Evolutionary conservation across 2,888 invertebrate species (phyloP), one percentile per base, ranked within the genome.

Genomic region (Tenthredo scrophulariae): DNA sequence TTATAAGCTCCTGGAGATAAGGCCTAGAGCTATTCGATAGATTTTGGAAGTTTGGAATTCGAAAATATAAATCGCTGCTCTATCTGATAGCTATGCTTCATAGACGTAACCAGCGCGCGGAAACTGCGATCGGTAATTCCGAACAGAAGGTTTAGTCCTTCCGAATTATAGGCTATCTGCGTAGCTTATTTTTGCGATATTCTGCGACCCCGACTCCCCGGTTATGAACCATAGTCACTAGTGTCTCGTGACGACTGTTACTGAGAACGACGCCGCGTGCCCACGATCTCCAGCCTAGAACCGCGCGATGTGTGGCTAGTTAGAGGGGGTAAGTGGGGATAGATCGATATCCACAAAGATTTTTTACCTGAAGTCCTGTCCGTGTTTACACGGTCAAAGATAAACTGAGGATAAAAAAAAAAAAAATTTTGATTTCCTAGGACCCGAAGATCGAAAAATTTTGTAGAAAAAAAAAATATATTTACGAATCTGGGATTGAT

Each of bases 171-270:
- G 54, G n/a, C 7, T 54, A 54, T 6, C 7, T 18, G 18, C 50
- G 50, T 50, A n/a, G 54, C 1, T 54, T 54, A 54, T n/a, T 54
- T 54, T 6, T 18, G 10, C n/a, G 54, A 54, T 54, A 54, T 62
- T 26, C 26, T 22, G 22, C 22, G 62, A 62, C 22, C 1, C 26
- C 13, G 26, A 13, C 13, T 4, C 13, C 62, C 22, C 62, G 26
- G 4, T 62, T 62, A 10, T n/a, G n/a, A n/a, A 62, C 10, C 26
- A 62, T 62, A 62, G 26, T 22, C 26, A 9, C 62, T 62, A 26
- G 62, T 62, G 62, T 62, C 62, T 62, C 62, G 62, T 62, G 62
- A 62, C 62, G 62, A 62, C 62, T 62, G 62, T 26, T 62, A n/a
- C 54, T 26, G 26, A 22, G 62, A 26, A 62, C 62, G 62, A 62